Conservation (phyloP, 2,888 invertebrate genomes). For the Acleris laterana region DNA sequence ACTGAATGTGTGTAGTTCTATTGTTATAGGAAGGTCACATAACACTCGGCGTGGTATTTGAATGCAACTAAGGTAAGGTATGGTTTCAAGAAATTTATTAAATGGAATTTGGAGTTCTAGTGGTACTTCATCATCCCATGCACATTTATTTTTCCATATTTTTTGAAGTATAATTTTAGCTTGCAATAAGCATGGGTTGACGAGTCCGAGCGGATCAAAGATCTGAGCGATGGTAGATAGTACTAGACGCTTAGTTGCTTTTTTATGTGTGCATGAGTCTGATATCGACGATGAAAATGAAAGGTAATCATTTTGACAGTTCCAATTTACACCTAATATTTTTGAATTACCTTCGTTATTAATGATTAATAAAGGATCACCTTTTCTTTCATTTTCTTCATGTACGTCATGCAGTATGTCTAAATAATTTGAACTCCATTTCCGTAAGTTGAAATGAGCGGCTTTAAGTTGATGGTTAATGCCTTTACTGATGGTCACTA, state of each 20-base stretch:
- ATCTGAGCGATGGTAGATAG: constrained; percentile 26
- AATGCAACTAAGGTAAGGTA: neutral
- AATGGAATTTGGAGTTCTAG: neutral
- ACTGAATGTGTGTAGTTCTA: neutral
- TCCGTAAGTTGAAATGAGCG: constrained; percentile 26
- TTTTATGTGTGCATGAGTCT: too few relatives aligned
- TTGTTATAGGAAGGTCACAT: constrained; percentile 7
- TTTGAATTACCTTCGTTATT: constrained; percentile 5
- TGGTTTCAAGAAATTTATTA: constrained; percentile 2
- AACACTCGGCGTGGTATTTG: constrained; percentile 18
- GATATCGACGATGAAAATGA: constrained; percentile 1
- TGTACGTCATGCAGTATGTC: too few relatives aligned
- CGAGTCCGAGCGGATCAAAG: constrained; percentile 18
- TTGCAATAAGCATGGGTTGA: constrained; percentile 22
- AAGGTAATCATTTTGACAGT: neutral
- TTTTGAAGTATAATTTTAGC: constrained; percentile 17
- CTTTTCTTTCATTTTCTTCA: neutral
- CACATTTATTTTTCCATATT: constrained; percentile 5
- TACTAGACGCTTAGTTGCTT: neutral
- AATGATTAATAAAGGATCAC: constrained; percentile 8
- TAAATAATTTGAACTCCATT: constrained; percentile 25
- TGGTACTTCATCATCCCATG: constrained; percentile 12
- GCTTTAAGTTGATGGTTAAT: constrained; percentile 1
- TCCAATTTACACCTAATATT: constrained; percentile 15
- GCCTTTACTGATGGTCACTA: neutral